These are phyloP conservation scores for Eudasyphora cyanicolor DNA, from an alignment of 2,888 invertebrate genomes.

Conservation along the genomic window DNA sequence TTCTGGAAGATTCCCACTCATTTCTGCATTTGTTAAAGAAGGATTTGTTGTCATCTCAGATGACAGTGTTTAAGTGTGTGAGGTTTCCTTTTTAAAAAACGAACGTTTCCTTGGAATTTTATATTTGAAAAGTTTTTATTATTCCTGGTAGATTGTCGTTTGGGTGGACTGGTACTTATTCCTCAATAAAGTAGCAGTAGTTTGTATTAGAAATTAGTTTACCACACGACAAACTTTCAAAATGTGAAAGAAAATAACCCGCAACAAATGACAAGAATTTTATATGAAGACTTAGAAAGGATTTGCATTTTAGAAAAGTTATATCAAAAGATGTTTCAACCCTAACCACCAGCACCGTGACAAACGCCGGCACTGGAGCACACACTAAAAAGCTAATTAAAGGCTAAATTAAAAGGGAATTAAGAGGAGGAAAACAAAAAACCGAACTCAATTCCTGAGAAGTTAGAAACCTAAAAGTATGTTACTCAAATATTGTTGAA, in stretches of 20 bases:
- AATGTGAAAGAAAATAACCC: constrained; percentile 31
- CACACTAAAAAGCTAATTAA: constrained; percentile 59
- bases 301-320: constrained; percentile 60
- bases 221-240: not conserved
- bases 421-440: constrained; percentile 28
- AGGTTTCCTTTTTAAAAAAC: constrained; percentile 45
- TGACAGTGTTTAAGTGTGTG: constrained; percentile 23
- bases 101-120: constrained; percentile 55
- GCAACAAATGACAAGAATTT: constrained; percentile 49
- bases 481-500: not conserved
- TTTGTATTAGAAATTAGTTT: constrained; percentile 25
- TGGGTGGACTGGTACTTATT: not conserved
- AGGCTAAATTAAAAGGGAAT: constrained; percentile 57
- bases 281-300: constrained; percentile 63
- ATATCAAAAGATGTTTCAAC: constrained; percentile 49
- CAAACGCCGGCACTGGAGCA: not conserved
- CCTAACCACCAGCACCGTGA: too few species aligned
- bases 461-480: constrained; percentile 13
- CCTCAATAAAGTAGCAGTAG: too few species aligned
- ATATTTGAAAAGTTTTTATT: constrained; percentile 43
- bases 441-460: constrained; percentile 10
- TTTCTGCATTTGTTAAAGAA: constrained; percentile 40
- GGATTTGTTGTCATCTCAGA: constrained; percentile 43
- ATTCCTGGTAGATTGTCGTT: constrained; percentile 19
- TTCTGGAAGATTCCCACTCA: constrained; percentile 1